Conservation (phyloP, 2,113 vertebrate genomes). For the Trematocara variabile region DNA sequence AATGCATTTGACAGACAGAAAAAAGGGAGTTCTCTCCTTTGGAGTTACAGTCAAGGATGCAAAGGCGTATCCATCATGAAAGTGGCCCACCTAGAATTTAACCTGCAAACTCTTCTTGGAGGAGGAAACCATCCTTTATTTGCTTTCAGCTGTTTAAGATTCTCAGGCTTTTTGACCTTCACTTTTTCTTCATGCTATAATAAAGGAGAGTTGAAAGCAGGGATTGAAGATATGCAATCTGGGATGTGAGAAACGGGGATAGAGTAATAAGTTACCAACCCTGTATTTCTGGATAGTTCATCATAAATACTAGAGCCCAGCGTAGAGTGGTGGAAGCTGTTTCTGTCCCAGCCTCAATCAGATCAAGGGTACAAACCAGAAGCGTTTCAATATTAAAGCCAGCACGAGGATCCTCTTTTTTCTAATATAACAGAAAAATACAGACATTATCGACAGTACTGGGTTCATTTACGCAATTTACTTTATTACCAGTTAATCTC, state of each 20-base stretch:
- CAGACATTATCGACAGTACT: not conserved
- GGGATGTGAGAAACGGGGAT: not conserved
- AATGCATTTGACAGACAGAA: not conserved
- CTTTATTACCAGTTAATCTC: not conserved
- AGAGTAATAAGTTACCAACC: slow-evolving; percentile 58
- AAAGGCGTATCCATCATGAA: not conserved
- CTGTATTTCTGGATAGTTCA: slow-evolving; percentile 82
- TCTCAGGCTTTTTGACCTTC: not conserved
- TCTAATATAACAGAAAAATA: not conserved
- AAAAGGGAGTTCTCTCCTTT: not conserved
- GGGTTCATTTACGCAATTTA: rapidly evolving
- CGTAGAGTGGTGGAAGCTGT: slow-evolving; percentile 81
- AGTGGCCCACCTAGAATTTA: not conserved
- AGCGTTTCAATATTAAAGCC: slow-evolving; percentile 75
- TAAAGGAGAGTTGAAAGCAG: not conserved
- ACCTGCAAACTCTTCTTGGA: not conserved
- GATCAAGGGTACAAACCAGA: slow-evolving; percentile 70
- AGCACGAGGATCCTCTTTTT: slow-evolving; percentile 16
- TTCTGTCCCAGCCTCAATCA: slow-evolving; percentile 90
- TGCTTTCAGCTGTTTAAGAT: not conserved
- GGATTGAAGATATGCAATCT: not conserved
- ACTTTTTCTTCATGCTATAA: not conserved
- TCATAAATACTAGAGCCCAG: slow-evolving; percentile 84
- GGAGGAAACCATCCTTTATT: not conserved
- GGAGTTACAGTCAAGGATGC: not conserved